These are phyloP conservation scores for Clupea harengus DNA, from an alignment of 2,113 vertebrate genomes.

Conservation along the genomic window DNA sequence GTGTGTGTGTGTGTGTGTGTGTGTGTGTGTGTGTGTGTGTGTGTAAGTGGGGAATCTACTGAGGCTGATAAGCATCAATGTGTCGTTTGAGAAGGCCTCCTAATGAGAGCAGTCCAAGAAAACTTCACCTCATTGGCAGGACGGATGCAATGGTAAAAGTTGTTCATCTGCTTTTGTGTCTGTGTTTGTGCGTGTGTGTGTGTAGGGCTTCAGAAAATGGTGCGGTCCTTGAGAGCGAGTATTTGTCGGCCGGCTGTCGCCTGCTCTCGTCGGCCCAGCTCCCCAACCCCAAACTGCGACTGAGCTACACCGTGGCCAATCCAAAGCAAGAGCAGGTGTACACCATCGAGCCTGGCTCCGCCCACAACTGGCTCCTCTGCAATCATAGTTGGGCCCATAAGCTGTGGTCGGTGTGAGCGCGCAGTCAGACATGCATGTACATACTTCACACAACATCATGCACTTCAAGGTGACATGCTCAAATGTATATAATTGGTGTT, in stretches of 20 bases:
- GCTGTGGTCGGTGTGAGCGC: constrained; percentile 66
- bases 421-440: background rate
- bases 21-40: background rate
- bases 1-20: no score
- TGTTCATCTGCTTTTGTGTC: background rate
- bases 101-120: no score
- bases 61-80: no score
- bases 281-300: constrained; percentile 81
- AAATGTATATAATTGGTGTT: background rate
- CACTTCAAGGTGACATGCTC: background rate
- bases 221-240: constrained; percentile 64
- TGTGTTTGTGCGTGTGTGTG: constrained; percentile 13
- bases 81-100: no score
- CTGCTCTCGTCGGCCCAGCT: constrained; percentile 77
- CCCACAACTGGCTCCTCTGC: constrained; percentile 81
- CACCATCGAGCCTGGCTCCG: constrained; percentile 74
- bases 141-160: no score
- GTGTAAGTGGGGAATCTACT: background rate
- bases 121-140: no score
- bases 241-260: constrained; percentile 76
- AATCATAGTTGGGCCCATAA: constrained; percentile 88
- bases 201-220: constrained; percentile 24
- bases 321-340: constrained; percentile 83
- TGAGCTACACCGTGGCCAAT: constrained; percentile 80
- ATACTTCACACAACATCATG: background rate